A percentile compares a stretch with the other conserved stretches of the same genome.
Evolutionary conservation across 2,797 vertebrate species (phyloP).

Genomic region (Buphagus erythrorhynchus): DNA sequence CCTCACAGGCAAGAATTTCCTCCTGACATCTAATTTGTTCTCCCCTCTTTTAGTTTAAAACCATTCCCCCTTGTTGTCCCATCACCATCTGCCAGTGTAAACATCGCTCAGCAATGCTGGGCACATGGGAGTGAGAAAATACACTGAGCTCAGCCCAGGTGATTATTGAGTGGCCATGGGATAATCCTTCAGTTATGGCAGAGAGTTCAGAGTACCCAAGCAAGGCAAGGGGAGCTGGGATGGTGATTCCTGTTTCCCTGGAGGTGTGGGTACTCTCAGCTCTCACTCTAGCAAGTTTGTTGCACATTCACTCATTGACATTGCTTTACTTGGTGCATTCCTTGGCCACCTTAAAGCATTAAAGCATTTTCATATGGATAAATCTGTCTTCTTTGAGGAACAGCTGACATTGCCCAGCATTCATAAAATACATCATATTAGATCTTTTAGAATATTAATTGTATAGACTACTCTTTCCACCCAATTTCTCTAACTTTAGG

Average conservation of each 20-base stretch:
- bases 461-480: neutral
- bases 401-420: neutral
- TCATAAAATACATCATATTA: neutral
- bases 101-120: neutral
- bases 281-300: neutral
- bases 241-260: neutral
- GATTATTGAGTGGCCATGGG: neutral
- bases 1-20: neutral
- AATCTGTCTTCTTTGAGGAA: neutral
- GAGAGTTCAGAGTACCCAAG: neutral
- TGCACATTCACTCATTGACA: neutral
- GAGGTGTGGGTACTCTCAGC: neutral
- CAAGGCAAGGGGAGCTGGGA: neutral
- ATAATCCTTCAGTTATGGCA: neutral
- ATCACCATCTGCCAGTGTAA: neutral
- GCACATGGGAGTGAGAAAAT: accelerated
- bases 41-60: neutral
- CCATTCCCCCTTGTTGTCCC: neutral
- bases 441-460: neutral
- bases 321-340: neutral
- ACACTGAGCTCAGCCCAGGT: neutral
- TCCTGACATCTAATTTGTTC: neutral
- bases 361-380: neutral
- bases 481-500: neutral
- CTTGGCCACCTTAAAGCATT: neutral